Evolutionary conservation across 35 echinoderm and acorn worm species (phyloP).

Genomic region (Diadema setosum): DNA sequence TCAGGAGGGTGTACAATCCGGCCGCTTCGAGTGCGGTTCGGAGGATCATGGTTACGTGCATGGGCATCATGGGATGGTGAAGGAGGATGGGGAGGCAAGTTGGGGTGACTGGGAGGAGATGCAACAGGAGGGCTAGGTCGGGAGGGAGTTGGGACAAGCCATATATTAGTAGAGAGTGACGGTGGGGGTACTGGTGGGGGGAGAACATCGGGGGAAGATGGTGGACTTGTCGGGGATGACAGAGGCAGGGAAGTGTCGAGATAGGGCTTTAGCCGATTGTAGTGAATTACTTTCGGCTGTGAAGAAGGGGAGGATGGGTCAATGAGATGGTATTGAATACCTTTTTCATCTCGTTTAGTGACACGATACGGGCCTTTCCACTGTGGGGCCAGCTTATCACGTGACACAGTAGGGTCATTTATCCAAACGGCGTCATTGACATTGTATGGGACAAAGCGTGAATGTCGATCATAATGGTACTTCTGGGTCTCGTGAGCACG

Average conservation of each 20-base stretch:
- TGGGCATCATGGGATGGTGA: too few relatives aligned
- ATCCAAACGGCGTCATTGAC: slow-evolving; percentile 6
- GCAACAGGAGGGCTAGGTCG: not conserved
- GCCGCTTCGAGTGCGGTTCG: too few relatives aligned
- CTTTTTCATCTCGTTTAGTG: not conserved
- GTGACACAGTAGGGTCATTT: not conserved
- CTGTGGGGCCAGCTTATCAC: not conserved
- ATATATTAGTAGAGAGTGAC: too few relatives aligned
- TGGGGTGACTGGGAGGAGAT: not conserved
- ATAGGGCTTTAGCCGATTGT: slow-evolving; percentile 8
- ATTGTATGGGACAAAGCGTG: not conserved
- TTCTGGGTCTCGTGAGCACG: not conserved
- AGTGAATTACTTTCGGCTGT: slow-evolving; percentile 23
- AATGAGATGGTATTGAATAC: not conserved
- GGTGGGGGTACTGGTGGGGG: too few relatives aligned
- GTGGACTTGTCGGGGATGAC: not conserved
- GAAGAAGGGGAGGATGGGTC: not conserved
- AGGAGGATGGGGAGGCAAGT: not conserved
- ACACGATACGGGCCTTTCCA: slow-evolving; percentile 45
- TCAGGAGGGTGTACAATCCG: too few relatives aligned
- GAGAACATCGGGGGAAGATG: not conserved
- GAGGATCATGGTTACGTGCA: too few relatives aligned
- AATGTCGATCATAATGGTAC: not conserved
- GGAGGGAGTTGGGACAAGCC: not conserved
- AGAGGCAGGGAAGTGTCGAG: not conserved